Conservation (phyloP, 1,140 invertebrate species). For the Drosophila athabasca region DNA sequence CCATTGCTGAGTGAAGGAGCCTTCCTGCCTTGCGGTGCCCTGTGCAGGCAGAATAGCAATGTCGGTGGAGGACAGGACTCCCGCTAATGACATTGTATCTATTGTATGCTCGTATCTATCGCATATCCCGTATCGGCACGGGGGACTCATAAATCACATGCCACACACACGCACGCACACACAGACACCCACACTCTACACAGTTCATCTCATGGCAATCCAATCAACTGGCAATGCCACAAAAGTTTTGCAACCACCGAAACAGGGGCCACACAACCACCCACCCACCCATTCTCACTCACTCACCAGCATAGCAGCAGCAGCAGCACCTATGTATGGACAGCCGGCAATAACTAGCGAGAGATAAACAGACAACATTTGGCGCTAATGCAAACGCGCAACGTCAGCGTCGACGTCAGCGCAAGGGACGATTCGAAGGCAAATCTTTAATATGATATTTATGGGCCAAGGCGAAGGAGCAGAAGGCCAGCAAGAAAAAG, state of each 20-base stretch:
- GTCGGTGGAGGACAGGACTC: no score
- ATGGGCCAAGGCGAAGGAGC: constrained; percentile 44
- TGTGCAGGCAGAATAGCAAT: no score
- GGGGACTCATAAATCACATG: constrained; percentile 77
- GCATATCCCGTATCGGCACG: constrained; percentile 65
- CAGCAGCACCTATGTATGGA: constrained; percentile 48
- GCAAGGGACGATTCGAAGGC: constrained; percentile 58
- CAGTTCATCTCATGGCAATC: constrained; percentile 78
- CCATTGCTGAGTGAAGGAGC: no score
- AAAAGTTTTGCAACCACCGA: constrained; percentile 73
- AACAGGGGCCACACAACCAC: constrained; percentile 14
- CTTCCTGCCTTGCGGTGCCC: no score
- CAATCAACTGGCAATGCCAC: constrained; percentile 78
- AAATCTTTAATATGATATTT: constrained; percentile 80
- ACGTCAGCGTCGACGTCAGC: constrained; percentile 22
- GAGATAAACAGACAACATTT: constrained; percentile 78
- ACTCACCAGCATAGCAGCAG: not conserved
- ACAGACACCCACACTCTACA: not conserved
- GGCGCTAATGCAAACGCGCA: constrained; percentile 72
- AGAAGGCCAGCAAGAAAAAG: not conserved
- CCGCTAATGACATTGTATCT: constrained; percentile 72
- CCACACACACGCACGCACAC: constrained; percentile 26
- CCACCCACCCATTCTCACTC: not conserved
- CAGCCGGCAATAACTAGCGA: constrained; percentile 69
- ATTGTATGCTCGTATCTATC: constrained; percentile 51